Percentiles rank a stretch among this genome's conserved stretches.
These are phyloP conservation scores for Rhabdornis inornatus DNA, from an alignment of 2,113 vertebrate species.

Conservation along the genomic window DNA sequence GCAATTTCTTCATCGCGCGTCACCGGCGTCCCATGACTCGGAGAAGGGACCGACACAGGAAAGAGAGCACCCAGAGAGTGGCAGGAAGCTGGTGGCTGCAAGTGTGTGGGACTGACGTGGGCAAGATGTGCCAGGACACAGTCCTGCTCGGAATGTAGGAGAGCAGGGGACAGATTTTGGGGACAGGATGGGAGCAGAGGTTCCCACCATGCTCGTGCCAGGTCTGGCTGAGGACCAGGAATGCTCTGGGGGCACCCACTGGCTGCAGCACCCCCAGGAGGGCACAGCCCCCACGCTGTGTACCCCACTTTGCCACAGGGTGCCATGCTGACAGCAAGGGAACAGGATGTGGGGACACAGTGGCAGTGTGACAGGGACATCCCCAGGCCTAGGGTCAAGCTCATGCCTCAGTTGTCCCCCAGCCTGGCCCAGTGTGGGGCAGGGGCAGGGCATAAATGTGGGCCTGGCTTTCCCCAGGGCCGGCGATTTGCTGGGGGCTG, in stretches of 20 bases:
- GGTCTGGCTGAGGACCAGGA: not conserved
- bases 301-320: not conserved
- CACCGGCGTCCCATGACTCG: slow-evolving; percentile 25
- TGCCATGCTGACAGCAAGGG: not conserved
- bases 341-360: fast-evolving
- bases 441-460: not conserved
- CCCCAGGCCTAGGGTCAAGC: not conserved
- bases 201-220: fast-evolving
- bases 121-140: not conserved
- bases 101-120: not conserved
- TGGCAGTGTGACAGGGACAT: not conserved
- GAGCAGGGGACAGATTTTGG: fast-evolving
- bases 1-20: slow-evolving; percentile 47
- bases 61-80: not conserved
- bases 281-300: fast-evolving
- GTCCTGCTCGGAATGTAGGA: fast-evolving
- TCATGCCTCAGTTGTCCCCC: not conserved
- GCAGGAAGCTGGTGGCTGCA: not conserved
- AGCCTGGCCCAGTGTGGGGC: too few relatives aligned
- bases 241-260: not conserved
- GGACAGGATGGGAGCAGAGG: not conserved
- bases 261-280: not conserved
- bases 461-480: not conserved
- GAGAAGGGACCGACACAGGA: not conserved
- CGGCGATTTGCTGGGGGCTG: fast-evolving